Evolutionary conservation across 2,888 invertebrate species (phyloP), one percentile per base, ranked within the genome.

Genomic region (Muschampia plurimacula): DNA sequence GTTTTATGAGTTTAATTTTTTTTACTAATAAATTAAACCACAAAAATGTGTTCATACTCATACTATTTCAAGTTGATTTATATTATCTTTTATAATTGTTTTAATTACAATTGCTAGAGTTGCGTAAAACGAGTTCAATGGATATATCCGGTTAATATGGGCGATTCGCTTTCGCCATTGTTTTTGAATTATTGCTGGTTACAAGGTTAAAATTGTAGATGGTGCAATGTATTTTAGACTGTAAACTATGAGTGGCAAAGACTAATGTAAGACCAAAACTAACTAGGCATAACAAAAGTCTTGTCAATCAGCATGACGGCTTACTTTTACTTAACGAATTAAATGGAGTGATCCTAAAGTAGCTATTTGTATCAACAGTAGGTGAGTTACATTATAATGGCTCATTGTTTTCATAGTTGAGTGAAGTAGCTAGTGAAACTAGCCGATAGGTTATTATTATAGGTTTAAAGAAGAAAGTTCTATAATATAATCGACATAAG

Each of bases 141-240:
- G 49, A 62, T 62, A 60, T 77, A 76, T 76, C 74, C 72, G 62
- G 69, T 72, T 72, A 76, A 76, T 77, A 73, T 72, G 73, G 76
- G 67, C 70, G 77, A 76, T 77, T 76, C 80, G 78, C 82, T 82
- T 82, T 82, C 82, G 44, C 79, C 78, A 81, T 82, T 82, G 82
- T 82, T 77, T 76, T 72, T 65, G 75, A 66, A 44, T 69, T 55
- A 69, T 69, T 44, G 63, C 39, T 64, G 55, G 52, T 64, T 22
- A 55, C 52, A 63, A 22, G 8, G 55, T 32, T 62, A 60, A 63
- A 69, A 41, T 55, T 55, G 28, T 4, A 22, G 41, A 28, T 13
- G 8, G 22, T n/a, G 5, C 13, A 8, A n/a, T n/a, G 52, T 55
- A 49, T 41, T 41, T 55, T 41, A 3, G 12, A 69, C 52, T 32